Conservation (phyloP, 2,113 vertebrate species). For the Syngnathoides biaculeatus region DNA sequence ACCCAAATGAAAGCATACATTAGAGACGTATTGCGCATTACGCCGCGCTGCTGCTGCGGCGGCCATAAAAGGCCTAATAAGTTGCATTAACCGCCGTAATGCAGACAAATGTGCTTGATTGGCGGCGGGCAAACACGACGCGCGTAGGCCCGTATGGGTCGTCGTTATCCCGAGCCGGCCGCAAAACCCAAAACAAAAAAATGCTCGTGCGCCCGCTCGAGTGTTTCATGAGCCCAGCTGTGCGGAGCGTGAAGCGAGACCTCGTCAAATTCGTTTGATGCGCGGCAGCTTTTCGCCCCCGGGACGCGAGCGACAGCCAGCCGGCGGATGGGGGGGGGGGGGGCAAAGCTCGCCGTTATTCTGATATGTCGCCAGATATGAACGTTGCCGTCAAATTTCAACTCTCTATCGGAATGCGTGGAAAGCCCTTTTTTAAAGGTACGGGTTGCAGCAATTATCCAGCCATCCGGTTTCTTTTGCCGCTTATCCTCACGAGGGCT, state of each 20-base stretch:
- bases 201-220: constrained; percentile 53
- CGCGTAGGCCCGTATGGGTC: constrained; percentile 38
- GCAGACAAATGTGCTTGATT: constrained; percentile 4
- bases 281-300: constrained; percentile 30
- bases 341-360: neutral
- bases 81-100: neutral
- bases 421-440: too few species aligned
- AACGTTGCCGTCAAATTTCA: too few species aligned
- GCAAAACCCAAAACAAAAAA: constrained; percentile 31
- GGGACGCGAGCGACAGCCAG: constrained; percentile 23
- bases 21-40: neutral
- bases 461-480: too few species aligned
- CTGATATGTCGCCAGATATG: too few species aligned
- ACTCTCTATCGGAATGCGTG: too few species aligned
- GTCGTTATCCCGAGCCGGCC: constrained; percentile 53
- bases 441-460: too few species aligned
- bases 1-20: neutral
- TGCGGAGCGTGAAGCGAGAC: constrained; percentile 45
- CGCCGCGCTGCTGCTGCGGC: neutral
- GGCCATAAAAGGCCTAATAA: neutral
- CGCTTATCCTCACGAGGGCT: too few species aligned
- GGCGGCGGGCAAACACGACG: constrained; percentile 12
- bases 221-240: constrained; percentile 64
- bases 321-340: too few species aligned
- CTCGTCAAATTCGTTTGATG: constrained; percentile 48